These are phyloP conservation scores for Odontothrips loti DNA, from an alignment of 2,888 invertebrate genomes.

Conservation along the genomic window DNA sequence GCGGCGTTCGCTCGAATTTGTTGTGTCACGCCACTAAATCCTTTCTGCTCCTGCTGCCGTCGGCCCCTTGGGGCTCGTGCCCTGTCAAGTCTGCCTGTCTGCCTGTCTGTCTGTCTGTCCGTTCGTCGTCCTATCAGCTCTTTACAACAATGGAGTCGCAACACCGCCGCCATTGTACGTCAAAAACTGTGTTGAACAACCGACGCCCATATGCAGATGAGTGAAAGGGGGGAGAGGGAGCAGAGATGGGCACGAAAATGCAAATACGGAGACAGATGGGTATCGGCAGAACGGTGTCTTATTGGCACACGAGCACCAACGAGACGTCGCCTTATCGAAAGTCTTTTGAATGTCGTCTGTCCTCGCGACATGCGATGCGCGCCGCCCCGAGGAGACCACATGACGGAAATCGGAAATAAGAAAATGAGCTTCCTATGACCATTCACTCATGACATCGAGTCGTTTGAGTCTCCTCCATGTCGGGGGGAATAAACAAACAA, in stretches of 20 bases:
- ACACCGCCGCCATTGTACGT: background rate
- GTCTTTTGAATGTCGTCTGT: no score
- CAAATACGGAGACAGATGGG: conserved; percentile 5
- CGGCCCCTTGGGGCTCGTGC: background rate
- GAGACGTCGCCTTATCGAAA: no score
- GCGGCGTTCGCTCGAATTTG: background rate
- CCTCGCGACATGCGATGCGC: no score
- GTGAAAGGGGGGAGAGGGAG: background rate
- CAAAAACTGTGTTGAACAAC: conserved; percentile 10
- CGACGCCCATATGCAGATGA: conserved; percentile 20
- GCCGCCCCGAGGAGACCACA: no score
- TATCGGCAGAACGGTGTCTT: background rate
- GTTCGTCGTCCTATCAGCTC: background rate
- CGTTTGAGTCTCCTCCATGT: no score
- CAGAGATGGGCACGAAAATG: background rate
- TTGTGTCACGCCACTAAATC: conserved; percentile 17
- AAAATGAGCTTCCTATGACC: no score
- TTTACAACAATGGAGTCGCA: conserved; percentile 2
- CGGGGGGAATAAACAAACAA: no score
- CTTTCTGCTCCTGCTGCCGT: background rate
- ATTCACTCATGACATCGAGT: no score
- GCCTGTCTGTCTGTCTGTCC: background rate
- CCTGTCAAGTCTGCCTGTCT: background rate
- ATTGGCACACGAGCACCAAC: no score
- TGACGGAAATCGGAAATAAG: no score